Conservation (phyloP, 2,797 vertebrate genomes). For the Menidia menidia region DNA sequence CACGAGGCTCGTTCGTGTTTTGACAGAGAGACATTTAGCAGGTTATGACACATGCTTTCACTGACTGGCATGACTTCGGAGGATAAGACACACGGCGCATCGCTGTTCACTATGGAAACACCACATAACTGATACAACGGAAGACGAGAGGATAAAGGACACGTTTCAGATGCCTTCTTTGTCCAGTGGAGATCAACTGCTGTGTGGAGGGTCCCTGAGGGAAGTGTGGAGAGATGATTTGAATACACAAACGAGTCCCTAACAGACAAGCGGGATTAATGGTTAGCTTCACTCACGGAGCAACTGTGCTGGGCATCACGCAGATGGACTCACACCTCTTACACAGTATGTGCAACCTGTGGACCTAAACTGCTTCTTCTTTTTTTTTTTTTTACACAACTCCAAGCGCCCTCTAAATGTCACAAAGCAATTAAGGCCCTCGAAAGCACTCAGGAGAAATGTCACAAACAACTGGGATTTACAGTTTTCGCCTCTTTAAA, state of each 20-base stretch:
- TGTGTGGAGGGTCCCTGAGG: constrained; percentile 77
- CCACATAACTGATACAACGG: constrained; percentile 44
- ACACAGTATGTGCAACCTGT: constrained; percentile 54
- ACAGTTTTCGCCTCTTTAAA: constrained; percentile 37
- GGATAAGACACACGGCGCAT: constrained; percentile 48
- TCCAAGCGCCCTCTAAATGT: constrained; percentile 68
- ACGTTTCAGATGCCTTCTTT: constrained; percentile 50
- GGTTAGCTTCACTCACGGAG: constrained; percentile 55
- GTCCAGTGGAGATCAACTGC: constrained; percentile 57
- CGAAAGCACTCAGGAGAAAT: constrained; percentile 64
- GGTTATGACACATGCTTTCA: constrained; percentile 62
- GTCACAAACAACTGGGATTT: constrained; percentile 53
- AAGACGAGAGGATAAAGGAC: constrained; percentile 49
- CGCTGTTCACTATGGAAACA: constrained; percentile 44
- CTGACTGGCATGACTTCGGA: constrained; percentile 58
- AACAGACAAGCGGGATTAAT: constrained; percentile 54
- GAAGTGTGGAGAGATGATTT: constrained; percentile 64
- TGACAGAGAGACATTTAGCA: constrained; percentile 51
- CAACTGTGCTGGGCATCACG: constrained; percentile 55
- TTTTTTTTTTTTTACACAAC: constrained; percentile 51
- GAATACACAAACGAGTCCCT: constrained; percentile 53
- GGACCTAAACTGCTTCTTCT: constrained; percentile 43
- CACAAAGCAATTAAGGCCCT: constrained; percentile 60
- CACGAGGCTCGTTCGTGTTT: constrained; percentile 52
- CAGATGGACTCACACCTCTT: constrained; percentile 54